Conservation (phyloP, 2,113 vertebrate species). For the Gymnarchus niloticus region DNA sequence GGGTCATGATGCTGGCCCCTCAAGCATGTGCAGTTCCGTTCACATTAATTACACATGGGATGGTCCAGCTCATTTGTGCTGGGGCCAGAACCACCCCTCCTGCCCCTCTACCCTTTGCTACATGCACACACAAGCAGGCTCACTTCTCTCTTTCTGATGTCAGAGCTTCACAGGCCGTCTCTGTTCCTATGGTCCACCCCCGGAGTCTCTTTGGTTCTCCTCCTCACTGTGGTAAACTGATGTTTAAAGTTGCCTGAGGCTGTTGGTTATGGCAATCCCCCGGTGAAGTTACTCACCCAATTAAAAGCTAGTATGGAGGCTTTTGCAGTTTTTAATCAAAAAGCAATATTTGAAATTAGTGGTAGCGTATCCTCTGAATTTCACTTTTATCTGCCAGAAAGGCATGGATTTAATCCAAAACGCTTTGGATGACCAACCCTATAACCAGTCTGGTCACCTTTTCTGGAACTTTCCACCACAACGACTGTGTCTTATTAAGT, state of each 20-base stretch:
- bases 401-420: background rate
- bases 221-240: background rate
- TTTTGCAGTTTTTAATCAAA: background rate
- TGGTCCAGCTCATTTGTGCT: conserved; percentile 40
- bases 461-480: background rate
- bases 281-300: background rate
- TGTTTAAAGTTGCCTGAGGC: background rate
- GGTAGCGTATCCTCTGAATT: background rate
- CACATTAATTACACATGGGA: conserved; percentile 53
- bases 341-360: background rate
- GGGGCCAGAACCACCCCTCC: conserved; percentile 19
- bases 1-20: conserved; percentile 29
- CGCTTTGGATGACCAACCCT: background rate
- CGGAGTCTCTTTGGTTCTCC: background rate
- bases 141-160: background rate
- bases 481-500: background rate
- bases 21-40: conserved; percentile 49
- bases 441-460: background rate
- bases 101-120: background rate
- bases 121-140: background rate
- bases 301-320: background rate
- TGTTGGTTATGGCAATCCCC: background rate
- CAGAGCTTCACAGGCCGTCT: background rate
- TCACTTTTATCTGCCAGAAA: background rate
- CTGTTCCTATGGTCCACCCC: background rate